Base-by-base conservation (phyloP, 2,888 invertebrate species). In the Tigriopus californicus region DNA sequence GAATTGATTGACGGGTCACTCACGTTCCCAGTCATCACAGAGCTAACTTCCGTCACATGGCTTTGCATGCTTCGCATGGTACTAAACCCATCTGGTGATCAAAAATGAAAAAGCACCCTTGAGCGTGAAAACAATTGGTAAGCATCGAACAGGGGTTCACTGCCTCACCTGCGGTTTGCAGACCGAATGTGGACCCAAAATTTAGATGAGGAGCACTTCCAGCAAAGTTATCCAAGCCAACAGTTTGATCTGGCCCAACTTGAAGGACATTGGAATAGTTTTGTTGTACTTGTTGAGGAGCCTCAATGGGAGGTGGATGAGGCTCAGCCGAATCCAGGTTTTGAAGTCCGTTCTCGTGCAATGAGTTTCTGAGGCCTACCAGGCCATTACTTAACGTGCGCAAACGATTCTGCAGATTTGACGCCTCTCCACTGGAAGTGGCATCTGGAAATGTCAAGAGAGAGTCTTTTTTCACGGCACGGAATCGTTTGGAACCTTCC, bases 391-490 rank as follows among this genome's bases (percentile, higher is more conserved):
- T 87, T 65, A 91, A 78, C 72, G 85, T 89, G 70, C 87, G 83
- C 69, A 90, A 78, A 66, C 88, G 82, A 72, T 89, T 89, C 76
- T 90, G 88, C 69, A 90, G 76, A 72, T 89, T 89, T 67, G 88
- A 89, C 66, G 89, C 89, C 77, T 90, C 90, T 77, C 88, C 89
- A 67, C 88, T 88, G 64, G 88, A 89, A 67, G 89, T 87, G 67
- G 89, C 89, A 84, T 90, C 90, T 90, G 78, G 1, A 75, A 74
- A 54, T 61, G 62, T 61, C 4, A 15, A 18, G 10, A 10, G 18
- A 6, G 5, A 44, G 3, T 18, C 4, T 3, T 18, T n/a, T n/a
- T n/a, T n/a, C n/a, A n/a, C n/a, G n/a, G 18, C 5, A 44, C 5
- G 44, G 3, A 15, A 44, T 15, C n/a, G n/a, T 15, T 4, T 44